Percentiles rank a stretch among this genome's conserved stretches.
phyloP scores from a whole-genome alignment of 1,140 invertebrate genomes.

The Psilanteris sp. region DNA sequence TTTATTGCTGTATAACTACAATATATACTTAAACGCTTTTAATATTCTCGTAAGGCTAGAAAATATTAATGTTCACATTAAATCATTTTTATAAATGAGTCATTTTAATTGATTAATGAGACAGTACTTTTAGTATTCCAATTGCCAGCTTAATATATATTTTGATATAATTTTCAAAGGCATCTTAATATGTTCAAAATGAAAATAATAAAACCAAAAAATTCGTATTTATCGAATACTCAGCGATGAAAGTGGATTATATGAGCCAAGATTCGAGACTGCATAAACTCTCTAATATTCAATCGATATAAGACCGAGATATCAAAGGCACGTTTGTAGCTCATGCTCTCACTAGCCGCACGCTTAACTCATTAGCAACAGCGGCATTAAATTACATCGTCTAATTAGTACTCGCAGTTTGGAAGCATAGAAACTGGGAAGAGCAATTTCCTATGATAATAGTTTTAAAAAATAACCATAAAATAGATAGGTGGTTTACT shows the following conservation, averaged over 20 bases:
- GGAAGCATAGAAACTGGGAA: constrained; percentile 59
- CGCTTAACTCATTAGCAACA: constrained; percentile 68
- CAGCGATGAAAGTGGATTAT: constrained; percentile 37
- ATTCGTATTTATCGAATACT: too few species aligned
- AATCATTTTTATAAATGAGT: too few species aligned
- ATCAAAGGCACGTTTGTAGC: constrained; percentile 68
- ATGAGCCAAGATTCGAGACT: constrained; percentile 42
- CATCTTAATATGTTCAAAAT: too few species aligned
- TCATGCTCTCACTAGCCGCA: constrained; percentile 65
- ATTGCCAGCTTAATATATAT: too few species aligned
- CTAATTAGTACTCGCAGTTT: constrained; percentile 67
- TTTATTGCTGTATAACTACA: constrained; percentile 26
- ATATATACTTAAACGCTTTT: constrained; percentile 16
- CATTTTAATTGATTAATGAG: too few species aligned
- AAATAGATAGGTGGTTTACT: constrained; percentile 53
- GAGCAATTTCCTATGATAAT: constrained; percentile 61
- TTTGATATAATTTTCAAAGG: too few species aligned
- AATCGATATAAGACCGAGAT: constrained; percentile 69
- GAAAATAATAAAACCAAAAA: too few species aligned
- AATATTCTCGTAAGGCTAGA: constrained; percentile 8
- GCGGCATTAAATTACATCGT: constrained; percentile 69
- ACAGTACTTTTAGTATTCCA: too few species aligned
- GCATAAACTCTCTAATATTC: constrained; percentile 63
- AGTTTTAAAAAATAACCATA: constrained; percentile 53
- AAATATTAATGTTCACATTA: too few species aligned